These are phyloP conservation scores for Epizoanthus rinbou DNA, from an alignment of 92 coral and sea anemone species.

Conservation along the genomic window DNA sequence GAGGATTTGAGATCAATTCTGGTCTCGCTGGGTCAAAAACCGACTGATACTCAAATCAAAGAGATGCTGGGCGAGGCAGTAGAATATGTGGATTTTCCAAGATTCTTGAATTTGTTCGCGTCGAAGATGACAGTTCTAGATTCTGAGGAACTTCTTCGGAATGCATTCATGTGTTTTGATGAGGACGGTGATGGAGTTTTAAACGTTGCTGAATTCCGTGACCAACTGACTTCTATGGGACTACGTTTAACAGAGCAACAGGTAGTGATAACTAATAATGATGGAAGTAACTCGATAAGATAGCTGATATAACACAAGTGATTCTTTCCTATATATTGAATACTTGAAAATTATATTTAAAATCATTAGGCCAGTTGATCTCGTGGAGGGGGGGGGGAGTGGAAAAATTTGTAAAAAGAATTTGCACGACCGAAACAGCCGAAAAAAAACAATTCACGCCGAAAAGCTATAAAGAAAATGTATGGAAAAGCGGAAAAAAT, in stretches of 20 bases:
- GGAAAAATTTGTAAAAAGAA: no score
- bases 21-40: slow-evolving; percentile 73
- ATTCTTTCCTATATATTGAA: neutral
- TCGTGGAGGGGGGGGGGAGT: no score
- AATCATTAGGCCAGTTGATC: no score
- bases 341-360: no score
- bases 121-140: slow-evolving; percentile 64
- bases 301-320: neutral
- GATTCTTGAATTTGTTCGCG: slow-evolving; percentile 69
- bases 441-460: no score
- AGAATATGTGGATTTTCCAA: slow-evolving; percentile 59
- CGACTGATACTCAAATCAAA: slow-evolving; percentile 54
- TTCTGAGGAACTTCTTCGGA: slow-evolving; percentile 61
- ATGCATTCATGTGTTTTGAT: slow-evolving; percentile 78
- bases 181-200: slow-evolving; percentile 70
- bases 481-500: no score
- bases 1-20: slow-evolving; percentile 61
- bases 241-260: slow-evolving; percentile 68
- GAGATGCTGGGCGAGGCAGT: slow-evolving; percentile 67
- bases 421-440: no score
- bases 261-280: slow-evolving; percentile 41
- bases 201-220: slow-evolving; percentile 63
- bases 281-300: neutral
- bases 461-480: no score
- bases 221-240: slow-evolving; percentile 68